Evolutionary conservation across 2,797 vertebrate genomes (phyloP).

Genomic region (Ispidina picta): DNA sequence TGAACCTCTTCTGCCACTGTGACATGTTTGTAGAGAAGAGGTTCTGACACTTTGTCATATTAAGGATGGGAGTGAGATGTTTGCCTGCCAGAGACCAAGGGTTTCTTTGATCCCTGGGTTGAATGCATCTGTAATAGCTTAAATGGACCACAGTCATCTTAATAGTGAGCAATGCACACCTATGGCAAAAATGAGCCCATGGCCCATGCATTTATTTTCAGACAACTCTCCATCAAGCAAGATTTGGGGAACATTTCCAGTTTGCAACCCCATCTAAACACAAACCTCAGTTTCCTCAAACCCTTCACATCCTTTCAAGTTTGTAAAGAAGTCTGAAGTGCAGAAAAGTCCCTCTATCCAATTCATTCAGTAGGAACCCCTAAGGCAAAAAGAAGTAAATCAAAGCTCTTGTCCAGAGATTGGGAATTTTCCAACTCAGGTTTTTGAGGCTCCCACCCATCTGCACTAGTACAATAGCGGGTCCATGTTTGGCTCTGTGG

Average conservation of each 20-base stretch:
- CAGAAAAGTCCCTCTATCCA: not conserved
- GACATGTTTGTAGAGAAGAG: not conserved
- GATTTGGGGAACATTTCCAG: not conserved
- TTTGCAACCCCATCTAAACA: not conserved
- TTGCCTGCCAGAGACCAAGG: no score
- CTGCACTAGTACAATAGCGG: conserved; percentile 36
- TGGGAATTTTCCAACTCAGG: conserved; percentile 40
- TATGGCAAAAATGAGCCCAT: not conserved
- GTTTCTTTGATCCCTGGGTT: not conserved
- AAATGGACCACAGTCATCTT: not conserved
- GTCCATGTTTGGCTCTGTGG: conserved; percentile 6
- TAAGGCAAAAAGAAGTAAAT: not conserved
- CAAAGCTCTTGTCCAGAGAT: not conserved
- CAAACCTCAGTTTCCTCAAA: not conserved
- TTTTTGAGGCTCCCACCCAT: conserved; percentile 39
- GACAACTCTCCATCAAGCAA: not conserved
- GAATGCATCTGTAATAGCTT: not conserved
- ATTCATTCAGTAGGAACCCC: not conserved
- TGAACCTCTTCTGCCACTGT: not conserved
- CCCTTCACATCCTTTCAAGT: not conserved
- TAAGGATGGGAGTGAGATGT: no score
- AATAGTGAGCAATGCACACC: not conserved
- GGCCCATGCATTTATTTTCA: not conserved
- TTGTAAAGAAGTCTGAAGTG: not conserved
- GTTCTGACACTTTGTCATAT: not conserved